Percentiles rank a stretch among this genome's conserved stretches.
phyloP scores from a whole-genome alignment of 2,797 vertebrate genomes.

The Spondyliosoma cantharus region DNA sequence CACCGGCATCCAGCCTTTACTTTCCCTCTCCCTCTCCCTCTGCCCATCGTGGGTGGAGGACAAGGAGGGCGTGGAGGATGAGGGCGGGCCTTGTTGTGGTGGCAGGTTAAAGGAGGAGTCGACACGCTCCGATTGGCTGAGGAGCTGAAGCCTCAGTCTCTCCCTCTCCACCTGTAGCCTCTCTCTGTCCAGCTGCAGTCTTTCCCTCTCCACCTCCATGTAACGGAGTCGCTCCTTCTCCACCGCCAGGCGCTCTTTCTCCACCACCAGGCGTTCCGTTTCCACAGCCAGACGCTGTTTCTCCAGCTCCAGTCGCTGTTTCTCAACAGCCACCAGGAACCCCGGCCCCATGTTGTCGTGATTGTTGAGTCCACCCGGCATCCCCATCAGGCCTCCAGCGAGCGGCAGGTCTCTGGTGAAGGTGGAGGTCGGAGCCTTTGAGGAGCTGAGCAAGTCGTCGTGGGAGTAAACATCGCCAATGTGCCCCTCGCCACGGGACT shows the following conservation, averaged over 20 bases:
- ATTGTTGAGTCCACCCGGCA: conserved; percentile 26
- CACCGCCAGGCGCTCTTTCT: conserved; percentile 90
- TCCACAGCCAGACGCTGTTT: conserved; percentile 92
- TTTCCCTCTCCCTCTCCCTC: conserved; percentile 81
- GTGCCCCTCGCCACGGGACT: conserved; percentile 85
- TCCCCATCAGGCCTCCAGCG: conserved; percentile 80
- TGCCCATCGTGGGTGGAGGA: conserved; percentile 74
- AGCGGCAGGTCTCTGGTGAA: conserved; percentile 84
- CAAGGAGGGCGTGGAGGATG: conserved; percentile 58
- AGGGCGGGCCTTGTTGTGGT: conserved; percentile 70
- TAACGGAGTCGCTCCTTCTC: conserved; percentile 91
- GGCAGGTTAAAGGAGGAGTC: conserved; percentile 62
- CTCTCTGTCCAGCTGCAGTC: conserved; percentile 90
- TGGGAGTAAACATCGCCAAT: conserved; percentile 87
- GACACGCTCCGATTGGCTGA: conserved; percentile 68
- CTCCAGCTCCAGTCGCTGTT: conserved; percentile 92
- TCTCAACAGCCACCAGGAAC: conserved; percentile 89
- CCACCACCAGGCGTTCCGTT: conserved; percentile 90
- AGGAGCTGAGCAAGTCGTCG: conserved; percentile 88
- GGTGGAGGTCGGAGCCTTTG: conserved; percentile 82
- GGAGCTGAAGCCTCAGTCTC: conserved; percentile 72
- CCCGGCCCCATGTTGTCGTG: conserved; percentile 73
- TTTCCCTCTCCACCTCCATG: conserved; percentile 88
- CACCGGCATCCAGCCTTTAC: conserved; percentile 80
- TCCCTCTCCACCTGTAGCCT: conserved; percentile 87